Conservation (phyloP, 2,113 vertebrate species). For the Elanoides forficatus region DNA sequence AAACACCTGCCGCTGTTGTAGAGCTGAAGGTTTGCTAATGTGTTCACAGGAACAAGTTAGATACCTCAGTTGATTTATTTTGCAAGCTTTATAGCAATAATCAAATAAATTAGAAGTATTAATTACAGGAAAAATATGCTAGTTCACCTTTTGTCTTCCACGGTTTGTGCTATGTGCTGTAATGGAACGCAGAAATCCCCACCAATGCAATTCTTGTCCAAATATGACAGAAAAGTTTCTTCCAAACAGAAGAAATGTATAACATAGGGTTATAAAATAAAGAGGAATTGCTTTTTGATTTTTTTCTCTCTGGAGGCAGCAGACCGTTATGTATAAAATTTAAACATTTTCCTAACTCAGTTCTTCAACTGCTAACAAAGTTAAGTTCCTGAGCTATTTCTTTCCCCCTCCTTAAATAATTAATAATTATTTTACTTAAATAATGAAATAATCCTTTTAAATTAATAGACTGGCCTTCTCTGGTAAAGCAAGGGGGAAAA, state of each 20-base stretch:
- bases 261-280: background rate
- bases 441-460: background rate
- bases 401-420: rapidly evolving
- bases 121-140: background rate
- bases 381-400: background rate
- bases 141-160: background rate
- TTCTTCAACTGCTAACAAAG: background rate
- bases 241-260: background rate
- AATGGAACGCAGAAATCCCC: background rate
- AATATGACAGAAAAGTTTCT: background rate
- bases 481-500: background rate
- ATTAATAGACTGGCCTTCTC: background rate
- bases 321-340: background rate
- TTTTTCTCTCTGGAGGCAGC: background rate
- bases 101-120: background rate
- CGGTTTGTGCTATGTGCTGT: background rate
- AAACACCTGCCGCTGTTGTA: background rate
- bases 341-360: background rate
- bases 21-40: background rate
- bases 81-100: background rate
- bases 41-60: background rate
- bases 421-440: background rate
- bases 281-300: background rate
- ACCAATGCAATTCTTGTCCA: background rate
- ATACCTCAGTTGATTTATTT: background rate